Evolutionary conservation across 2,113 vertebrate species (phyloP).

Genomic region (Ochotona curzoniae): DNA sequence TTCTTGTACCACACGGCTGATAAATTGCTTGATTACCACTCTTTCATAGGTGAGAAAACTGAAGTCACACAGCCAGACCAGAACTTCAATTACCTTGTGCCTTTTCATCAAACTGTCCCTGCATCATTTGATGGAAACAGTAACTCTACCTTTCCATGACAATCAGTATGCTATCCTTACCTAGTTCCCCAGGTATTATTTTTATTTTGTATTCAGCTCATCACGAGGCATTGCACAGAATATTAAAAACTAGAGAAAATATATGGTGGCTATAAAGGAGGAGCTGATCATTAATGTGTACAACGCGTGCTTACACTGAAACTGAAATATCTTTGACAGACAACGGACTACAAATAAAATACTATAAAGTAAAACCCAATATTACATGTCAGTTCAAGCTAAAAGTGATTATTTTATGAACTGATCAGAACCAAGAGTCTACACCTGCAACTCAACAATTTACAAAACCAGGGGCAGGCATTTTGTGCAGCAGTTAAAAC

Average conservation of each 20-base stretch:
- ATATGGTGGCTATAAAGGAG: neutral
- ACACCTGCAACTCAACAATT: conserved; percentile 21
- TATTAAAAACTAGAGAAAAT: conserved; percentile 35
- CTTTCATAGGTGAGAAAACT: neutral
- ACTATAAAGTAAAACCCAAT: neutral
- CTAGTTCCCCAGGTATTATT: neutral
- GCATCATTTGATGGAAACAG: neutral
- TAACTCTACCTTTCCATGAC: neutral
- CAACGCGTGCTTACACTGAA: neutral
- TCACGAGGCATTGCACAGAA: neutral
- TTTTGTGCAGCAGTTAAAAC: no score
- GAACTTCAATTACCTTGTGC: neutral
- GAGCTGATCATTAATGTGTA: neutral
- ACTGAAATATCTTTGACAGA: conserved; percentile 4
- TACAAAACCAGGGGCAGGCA: neutral
- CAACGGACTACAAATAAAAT: neutral
- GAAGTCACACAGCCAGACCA: neutral
- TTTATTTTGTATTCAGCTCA: conserved; percentile 2
- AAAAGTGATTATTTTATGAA: neutral
- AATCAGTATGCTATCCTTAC: neutral
- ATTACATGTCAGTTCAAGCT: conserved; percentile 20
- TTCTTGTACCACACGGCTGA: neutral
- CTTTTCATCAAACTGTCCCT: neutral
- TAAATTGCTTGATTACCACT: neutral
- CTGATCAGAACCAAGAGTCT: neutral